Evolutionary conservation across 2,113 vertebrate genomes (phyloP).

Genomic region (Psilopogon haemacephalus): DNA sequence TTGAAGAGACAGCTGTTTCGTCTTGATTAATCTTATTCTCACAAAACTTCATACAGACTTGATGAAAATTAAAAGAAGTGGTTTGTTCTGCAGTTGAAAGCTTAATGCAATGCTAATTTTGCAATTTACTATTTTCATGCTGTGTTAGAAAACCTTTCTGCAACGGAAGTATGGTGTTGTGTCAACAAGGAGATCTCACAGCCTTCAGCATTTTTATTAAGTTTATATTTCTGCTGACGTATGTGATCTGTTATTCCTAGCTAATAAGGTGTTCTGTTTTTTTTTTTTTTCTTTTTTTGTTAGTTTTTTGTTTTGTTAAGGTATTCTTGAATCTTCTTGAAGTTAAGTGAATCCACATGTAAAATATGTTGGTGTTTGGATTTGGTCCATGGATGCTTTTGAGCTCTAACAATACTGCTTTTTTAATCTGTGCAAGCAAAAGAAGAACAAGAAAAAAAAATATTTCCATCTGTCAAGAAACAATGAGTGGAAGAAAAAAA

Average conservation of each 20-base stretch:
- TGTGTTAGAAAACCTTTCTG: neutral
- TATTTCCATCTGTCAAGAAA: neutral
- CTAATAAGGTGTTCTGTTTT: neutral
- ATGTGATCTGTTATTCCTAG: neutral
- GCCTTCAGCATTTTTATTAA: constrained; percentile 1
- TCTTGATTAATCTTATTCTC: neutral
- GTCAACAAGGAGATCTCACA: neutral
- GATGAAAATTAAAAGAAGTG: constrained; percentile 23
- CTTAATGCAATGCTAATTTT: neutral
- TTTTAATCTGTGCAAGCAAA: neutral
- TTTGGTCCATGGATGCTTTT: neutral
- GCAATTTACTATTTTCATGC: neutral
- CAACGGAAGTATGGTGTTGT: neutral
- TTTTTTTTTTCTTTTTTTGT: neutral
- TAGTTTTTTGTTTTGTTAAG: neutral
- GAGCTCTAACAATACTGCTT: neutral
- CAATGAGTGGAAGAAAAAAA: neutral
- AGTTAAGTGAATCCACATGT: neutral
- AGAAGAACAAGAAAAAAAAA: neutral
- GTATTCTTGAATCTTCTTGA: neutral
- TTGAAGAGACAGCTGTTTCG: neutral
- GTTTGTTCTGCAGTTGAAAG: neutral
- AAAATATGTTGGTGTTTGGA: neutral
- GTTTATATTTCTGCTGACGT: neutral
- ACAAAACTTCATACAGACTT: neutral